Evolutionary conservation across 2,888 invertebrate genomes (phyloP).

Genomic region (Tinea semifulvella): DNA sequence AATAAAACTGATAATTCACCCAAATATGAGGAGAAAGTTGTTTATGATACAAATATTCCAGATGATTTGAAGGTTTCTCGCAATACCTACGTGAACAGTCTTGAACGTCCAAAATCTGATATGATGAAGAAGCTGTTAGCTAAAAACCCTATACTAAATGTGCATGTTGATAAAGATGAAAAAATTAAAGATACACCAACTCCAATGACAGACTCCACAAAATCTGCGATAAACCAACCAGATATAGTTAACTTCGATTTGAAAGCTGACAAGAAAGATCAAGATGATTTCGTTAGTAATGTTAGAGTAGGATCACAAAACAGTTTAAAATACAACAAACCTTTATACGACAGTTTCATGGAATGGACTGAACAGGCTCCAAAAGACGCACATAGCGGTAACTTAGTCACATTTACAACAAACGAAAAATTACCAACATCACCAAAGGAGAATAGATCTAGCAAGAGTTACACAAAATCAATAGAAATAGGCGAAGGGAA

Average conservation of each 20-base stretch:
- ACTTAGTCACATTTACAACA: slow-evolving; percentile 56
- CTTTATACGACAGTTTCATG: slow-evolving; percentile 33
- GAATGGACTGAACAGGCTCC: slow-evolving; percentile 40
- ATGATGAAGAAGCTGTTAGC: slow-evolving; percentile 67
- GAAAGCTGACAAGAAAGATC: slow-evolving; percentile 46
- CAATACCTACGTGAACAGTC: slow-evolving; percentile 65
- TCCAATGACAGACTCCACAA: slow-evolving; percentile 47
- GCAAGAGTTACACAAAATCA: slow-evolving; percentile 55
- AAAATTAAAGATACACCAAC: slow-evolving; percentile 36
- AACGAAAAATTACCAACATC: slow-evolving; percentile 43
- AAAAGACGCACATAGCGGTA: slow-evolving; percentile 36
- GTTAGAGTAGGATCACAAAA: slow-evolving; percentile 58
- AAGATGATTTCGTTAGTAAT: slow-evolving; percentile 59
- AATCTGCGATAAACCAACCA: slow-evolving; percentile 56
- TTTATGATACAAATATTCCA: slow-evolving; percentile 68
- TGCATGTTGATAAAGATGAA: slow-evolving; percentile 41
- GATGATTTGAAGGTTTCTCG: slow-evolving; percentile 72
- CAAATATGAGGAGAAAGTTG: slow-evolving; percentile 54
- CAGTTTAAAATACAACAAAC: slow-evolving; percentile 43
- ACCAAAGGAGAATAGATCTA: too few species aligned
- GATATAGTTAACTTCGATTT: slow-evolving; percentile 60
- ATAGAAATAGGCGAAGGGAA: slow-evolving; percentile 56
- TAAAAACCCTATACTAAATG: slow-evolving; percentile 59
- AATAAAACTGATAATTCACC: slow-evolving; percentile 33
- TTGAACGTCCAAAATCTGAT: slow-evolving; percentile 71